A percentile compares a stretch with the other conserved stretches of the same genome.
Evolutionary conservation across 2,888 invertebrate species (phyloP).

Genomic region (Cephonodes hylas): DNA sequence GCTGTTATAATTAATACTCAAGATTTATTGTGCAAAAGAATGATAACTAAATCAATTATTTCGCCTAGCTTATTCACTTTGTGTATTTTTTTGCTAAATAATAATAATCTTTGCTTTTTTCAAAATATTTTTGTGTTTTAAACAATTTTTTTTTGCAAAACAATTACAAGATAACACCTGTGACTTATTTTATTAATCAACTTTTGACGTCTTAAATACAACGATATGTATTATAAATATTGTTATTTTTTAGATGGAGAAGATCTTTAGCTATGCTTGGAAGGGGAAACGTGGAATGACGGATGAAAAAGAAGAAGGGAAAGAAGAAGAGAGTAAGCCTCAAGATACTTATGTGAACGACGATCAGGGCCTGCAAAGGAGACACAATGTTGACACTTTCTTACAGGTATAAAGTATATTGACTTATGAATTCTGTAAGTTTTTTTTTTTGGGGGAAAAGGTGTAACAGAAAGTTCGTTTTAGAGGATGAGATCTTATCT

Average conservation of each 20-base stretch:
- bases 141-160: background rate
- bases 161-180: background rate
- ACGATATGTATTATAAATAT: background rate
- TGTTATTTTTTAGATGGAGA: slow-evolving; percentile 89
- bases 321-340: slow-evolving; percentile 40
- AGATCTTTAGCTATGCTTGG: slow-evolving; percentile 95
- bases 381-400: slow-evolving; percentile 90
- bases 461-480: too few species aligned
- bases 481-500: too few species aligned
- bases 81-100: background rate
- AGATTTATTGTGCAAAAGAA: too few species aligned
- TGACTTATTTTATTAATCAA: background rate
- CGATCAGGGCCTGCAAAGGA: slow-evolving; percentile 85
- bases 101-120: background rate
- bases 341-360: slow-evolving; percentile 86
- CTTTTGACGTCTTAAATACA: background rate
- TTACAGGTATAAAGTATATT: slow-evolving; percentile 84
- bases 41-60: too few species aligned
- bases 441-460: background rate
- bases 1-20: too few species aligned
- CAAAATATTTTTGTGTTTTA: background rate
- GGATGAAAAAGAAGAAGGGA: slow-evolving; percentile 45
- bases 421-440: background rate
- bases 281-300: slow-evolving; percentile 88
- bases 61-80: background rate